Percentiles rank a stretch among this genome's conserved stretches.
Evolutionary conservation across 2,113 vertebrate species (phyloP).

Genomic region (Eudorcas thomsonii): DNA sequence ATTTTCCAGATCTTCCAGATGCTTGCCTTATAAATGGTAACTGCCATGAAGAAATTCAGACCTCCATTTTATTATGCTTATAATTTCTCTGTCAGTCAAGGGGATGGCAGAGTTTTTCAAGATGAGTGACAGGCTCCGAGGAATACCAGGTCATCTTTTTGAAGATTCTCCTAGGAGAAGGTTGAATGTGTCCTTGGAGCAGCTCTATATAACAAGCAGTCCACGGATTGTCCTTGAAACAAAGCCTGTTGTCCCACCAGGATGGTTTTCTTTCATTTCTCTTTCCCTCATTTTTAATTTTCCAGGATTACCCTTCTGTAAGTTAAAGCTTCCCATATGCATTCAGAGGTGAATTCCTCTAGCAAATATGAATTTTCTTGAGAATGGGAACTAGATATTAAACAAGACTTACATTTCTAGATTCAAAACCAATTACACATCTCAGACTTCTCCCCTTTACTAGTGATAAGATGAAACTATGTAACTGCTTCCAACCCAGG

Average conservation of each 20-base stretch:
- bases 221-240: not conserved
- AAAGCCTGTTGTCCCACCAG: not conserved
- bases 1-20: not conserved
- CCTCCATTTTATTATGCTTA: not conserved
- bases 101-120: not conserved
- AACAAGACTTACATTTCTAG: constrained; percentile 36
- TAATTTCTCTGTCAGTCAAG: not conserved
- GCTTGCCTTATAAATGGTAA: accelerated
- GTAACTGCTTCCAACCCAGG: not conserved
- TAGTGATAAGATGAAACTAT: not conserved
- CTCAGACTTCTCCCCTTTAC: not conserved
- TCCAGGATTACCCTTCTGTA: not conserved
- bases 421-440: constrained; percentile 46
- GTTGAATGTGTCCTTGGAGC: not conserved
- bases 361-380: constrained; percentile 33
- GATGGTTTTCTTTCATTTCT: not conserved
- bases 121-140: not conserved
- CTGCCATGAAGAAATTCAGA: not conserved
- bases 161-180: not conserved
- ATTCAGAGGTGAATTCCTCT: constrained; percentile 36
- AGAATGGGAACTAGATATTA: not conserved
- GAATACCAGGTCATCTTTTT: not conserved
- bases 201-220: not conserved
- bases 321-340: not conserved
- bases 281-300: not conserved